Evolutionary conservation across 2,888 invertebrate genomes (phyloP).

Genomic region (Tetanocera ferruginea): DNA sequence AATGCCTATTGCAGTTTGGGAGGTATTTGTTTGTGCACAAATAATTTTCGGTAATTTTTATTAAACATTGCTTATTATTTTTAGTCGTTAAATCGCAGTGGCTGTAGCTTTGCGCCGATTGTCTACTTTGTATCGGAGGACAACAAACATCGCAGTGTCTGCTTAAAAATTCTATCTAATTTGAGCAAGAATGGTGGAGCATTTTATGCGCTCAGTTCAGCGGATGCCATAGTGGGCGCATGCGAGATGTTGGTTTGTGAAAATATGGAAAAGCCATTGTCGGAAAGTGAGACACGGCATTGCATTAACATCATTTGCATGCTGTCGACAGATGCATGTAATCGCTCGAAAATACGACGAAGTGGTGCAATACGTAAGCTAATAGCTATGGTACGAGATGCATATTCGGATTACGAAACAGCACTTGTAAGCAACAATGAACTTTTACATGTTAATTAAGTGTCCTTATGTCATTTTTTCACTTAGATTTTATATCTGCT

Average conservation of each 20-base stretch:
- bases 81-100: constrained; percentile 45
- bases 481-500: constrained; percentile 64
- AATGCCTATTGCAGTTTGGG: constrained; percentile 58
- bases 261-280: constrained; percentile 59
- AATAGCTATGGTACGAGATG: constrained; percentile 62
- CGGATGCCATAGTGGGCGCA: constrained; percentile 66
- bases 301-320: constrained; percentile 67
- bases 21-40: constrained; percentile 50
- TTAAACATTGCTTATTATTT: not conserved
- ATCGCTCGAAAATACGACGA: constrained; percentile 67
- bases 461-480: not conserved
- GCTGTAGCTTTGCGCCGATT: constrained; percentile 61
- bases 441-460: constrained; percentile 2
- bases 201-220: constrained; percentile 60
- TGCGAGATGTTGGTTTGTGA: constrained; percentile 63
- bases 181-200: constrained; percentile 64
- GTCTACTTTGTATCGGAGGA: constrained; percentile 64
- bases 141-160: constrained; percentile 60
- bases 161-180: constrained; percentile 67
- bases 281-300: constrained; percentile 63
- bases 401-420: constrained; percentile 62
- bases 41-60: not conserved
- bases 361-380: constrained; percentile 66
- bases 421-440: constrained; percentile 55
- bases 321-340: constrained; percentile 67